Percentiles rank a stretch among this genome's conserved stretches.
Conservation (phyloP, 2,113 vertebrate genomes). For the Lamprotornis superbus region DNA sequence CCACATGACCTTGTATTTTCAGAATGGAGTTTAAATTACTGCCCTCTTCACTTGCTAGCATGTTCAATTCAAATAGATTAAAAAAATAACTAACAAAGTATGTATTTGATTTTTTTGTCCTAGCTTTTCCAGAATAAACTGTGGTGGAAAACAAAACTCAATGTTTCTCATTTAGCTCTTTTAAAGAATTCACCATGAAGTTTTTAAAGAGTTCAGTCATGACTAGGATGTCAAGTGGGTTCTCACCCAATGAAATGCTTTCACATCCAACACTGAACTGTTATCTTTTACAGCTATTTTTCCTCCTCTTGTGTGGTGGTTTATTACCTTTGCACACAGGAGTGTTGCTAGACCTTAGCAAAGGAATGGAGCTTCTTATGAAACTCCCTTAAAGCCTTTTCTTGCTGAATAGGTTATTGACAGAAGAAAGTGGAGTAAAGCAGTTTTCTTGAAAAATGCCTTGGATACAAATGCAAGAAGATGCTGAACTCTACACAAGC, state of each 20-base stretch:
- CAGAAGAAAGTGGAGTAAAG: background rate
- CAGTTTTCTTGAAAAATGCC: background rate
- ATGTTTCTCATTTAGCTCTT: background rate
- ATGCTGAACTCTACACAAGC: background rate
- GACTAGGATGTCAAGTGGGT: background rate
- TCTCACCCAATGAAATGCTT: background rate
- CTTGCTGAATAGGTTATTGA: background rate
- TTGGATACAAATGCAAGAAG: background rate
- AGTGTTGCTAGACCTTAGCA: background rate
- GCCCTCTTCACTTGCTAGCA: background rate
- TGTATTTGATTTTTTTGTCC: background rate
- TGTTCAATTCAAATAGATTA: background rate
- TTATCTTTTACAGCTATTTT: background rate
- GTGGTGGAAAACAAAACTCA: background rate
- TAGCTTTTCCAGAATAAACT: background rate
- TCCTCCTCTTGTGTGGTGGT: background rate
- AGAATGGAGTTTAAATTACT: background rate
- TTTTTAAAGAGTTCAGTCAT: background rate
- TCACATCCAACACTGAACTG: background rate
- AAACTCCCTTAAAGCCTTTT: background rate
- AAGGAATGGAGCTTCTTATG: background rate
- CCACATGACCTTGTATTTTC: background rate
- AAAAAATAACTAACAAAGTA: background rate
- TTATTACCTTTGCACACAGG: background rate
- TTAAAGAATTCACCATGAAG: background rate